Evolutionary conservation across 2,797 vertebrate species (phyloP).

Genomic region (Oreonectes daqikongensis): DNA sequence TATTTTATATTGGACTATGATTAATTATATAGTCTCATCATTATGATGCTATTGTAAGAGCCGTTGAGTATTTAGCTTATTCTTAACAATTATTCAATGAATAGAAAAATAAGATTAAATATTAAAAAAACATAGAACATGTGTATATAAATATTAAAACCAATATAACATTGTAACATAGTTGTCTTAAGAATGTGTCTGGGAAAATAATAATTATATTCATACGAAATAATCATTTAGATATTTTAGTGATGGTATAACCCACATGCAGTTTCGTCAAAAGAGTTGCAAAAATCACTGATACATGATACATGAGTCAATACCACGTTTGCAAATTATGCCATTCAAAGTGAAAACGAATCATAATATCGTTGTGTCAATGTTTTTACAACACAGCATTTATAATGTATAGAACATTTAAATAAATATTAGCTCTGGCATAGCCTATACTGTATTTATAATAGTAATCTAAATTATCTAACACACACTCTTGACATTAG

Average conservation of each 20-base stretch:
- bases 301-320: neutral
- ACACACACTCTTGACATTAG: constrained; percentile 17
- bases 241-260: no score
- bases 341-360: constrained; percentile 1
- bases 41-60: neutral
- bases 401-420: constrained; percentile 3
- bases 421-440: neutral
- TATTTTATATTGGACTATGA: neutral
- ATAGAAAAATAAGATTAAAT: neutral
- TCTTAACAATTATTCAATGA: neutral
- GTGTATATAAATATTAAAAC: neutral
- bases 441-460: neutral
- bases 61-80: neutral
- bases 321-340: neutral
- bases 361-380: no score
- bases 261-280: neutral
- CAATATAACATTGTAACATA: neutral
- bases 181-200: neutral
- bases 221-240: neutral
- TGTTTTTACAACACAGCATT: neutral
- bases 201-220: neutral
- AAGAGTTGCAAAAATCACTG: neutral
- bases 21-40: neutral
- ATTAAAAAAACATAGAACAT: neutral
- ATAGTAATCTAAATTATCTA: constrained; percentile 19